Evolutionary conservation across 2,888 invertebrate genomes (phyloP), one percentile per base, ranked within the genome.

Genomic region (Nezara viridula): DNA sequence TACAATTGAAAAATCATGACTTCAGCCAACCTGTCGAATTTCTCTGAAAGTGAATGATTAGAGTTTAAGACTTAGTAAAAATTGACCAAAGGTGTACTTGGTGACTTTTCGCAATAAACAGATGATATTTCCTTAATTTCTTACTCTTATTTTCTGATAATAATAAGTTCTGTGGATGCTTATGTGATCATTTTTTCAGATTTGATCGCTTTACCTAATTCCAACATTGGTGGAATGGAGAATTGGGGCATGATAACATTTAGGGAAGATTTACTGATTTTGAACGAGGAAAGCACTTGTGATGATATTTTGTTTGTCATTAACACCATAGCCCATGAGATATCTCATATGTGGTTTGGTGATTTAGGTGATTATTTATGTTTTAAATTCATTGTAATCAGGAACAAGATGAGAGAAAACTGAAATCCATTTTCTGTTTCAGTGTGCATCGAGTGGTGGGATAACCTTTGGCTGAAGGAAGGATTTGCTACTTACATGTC

Each of bases 331-430:
- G 96, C 97, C 2, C 99, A 99, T 92, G 99, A 99, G 93, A 94
- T 99, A 91, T 98, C 98, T 0, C 98, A 99, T 92, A 98, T 98
- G 96, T 97, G 97, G 97, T 97, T 97, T 92, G 97, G 97, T 89
- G 97, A 97, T 93, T 94, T 97, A 92, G 96, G 97, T 97, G 93
- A 92, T 91, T 90, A 44, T 14, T 87, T 90, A 27, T 85, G 5
- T 14, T 49, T 86, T 86, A 4, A 12, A 12, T 81, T 40, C 6
- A 7, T n/a, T 3, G 24, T 40, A 40, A 81, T 24, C 7, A 40
- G 9, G 5, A 81, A 47, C 10, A 16, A n/a, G 19, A 21, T 27
- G 27, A 5, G 3, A 49, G n/a, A 19, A 86, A 24, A 44, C 24
- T 27, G n/a, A 49, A 86, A 27, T 32, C 2, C 7, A 37, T 55